Evolutionary conservation across 1,140 invertebrate species (phyloP).

Genomic region (Aphelinus atriplicis): DNA sequence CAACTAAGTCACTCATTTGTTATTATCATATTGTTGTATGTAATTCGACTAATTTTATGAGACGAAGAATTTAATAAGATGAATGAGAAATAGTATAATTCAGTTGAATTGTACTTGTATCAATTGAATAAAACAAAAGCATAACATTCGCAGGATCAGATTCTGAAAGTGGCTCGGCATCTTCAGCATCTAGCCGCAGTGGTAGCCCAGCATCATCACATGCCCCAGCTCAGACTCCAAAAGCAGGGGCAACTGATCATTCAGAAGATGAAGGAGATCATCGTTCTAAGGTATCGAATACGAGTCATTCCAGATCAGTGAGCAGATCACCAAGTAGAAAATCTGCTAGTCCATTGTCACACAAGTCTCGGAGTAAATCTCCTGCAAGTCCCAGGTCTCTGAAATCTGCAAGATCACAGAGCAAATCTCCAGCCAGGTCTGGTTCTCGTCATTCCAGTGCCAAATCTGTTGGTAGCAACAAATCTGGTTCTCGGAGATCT

Average conservation of each 20-base stretch:
- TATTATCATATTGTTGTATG: no score
- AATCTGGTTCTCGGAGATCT: constrained; percentile 58
- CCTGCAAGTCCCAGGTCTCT: constrained; percentile 52
- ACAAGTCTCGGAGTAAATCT: constrained; percentile 54
- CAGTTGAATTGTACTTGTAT: no score
- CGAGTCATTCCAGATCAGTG: constrained; percentile 52
- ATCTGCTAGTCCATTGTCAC: constrained; percentile 52
- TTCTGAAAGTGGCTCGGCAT: constrained; percentile 63
- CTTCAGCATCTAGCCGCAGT: constrained; percentile 58
- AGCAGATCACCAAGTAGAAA: constrained; percentile 51
- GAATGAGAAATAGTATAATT: no score
- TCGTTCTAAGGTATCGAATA: constrained; percentile 53
- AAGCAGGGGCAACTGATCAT: constrained; percentile 47
- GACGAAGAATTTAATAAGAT: no score
- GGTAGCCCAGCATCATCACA: constrained; percentile 50
- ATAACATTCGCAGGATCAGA: constrained; percentile 50
- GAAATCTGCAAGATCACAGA: constrained; percentile 54
- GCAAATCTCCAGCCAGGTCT: constrained; percentile 51
- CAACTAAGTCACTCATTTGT: no score
- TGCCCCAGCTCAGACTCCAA: constrained; percentile 47
- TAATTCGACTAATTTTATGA: no score
- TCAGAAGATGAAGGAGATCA: constrained; percentile 52
- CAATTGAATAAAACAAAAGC: no score
- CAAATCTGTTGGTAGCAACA: constrained; percentile 59
- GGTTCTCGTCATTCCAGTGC: constrained; percentile 53